These are phyloP conservation scores for Hemithea aestivaria DNA, from an alignment of 2,888 invertebrate genomes.

Conservation along the genomic window DNA sequence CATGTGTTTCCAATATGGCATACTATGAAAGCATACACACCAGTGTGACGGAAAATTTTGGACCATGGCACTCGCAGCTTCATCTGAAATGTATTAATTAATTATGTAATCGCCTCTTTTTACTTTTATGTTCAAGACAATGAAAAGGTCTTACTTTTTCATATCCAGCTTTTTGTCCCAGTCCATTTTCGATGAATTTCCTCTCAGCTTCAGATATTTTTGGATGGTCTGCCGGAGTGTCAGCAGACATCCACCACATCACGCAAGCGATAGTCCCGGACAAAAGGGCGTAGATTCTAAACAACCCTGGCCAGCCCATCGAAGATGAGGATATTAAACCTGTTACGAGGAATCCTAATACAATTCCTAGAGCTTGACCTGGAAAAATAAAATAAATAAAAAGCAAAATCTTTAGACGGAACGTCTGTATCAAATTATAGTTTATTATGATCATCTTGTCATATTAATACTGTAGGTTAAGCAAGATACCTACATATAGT, in stretches of 20 bases:
- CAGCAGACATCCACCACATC: constrained; percentile 80
- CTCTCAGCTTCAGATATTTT: constrained; percentile 82
- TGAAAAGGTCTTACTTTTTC: constrained; percentile 37
- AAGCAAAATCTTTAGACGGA: no score
- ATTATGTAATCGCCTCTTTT: no score
- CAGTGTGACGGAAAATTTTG: constrained; percentile 30
- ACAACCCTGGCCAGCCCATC: constrained; percentile 88
- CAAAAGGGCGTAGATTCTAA: constrained; percentile 84
- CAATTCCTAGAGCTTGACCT: constrained; percentile 88
- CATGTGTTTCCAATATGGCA: constrained; percentile 81
- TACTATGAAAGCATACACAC: constrained; percentile 40
- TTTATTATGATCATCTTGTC: no score
- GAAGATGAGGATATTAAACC: constrained; percentile 84
- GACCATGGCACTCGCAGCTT: constrained; percentile 23
- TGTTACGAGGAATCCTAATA: constrained; percentile 84
- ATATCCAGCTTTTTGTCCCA: constrained; percentile 60
- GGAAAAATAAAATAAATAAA: constrained; percentile 33
- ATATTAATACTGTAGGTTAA: no score
- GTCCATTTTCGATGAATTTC: constrained; percentile 83
- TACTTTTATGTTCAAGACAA: not conserved
- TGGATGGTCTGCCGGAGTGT: constrained; percentile 82
- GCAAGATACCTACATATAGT: no score
- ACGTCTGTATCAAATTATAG: no score
- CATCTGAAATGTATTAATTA: not conserved
- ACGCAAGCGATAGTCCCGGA: constrained; percentile 77